Evolutionary conservation across 2,113 vertebrate species (phyloP).

Genomic region (Gallinago media): DNA sequence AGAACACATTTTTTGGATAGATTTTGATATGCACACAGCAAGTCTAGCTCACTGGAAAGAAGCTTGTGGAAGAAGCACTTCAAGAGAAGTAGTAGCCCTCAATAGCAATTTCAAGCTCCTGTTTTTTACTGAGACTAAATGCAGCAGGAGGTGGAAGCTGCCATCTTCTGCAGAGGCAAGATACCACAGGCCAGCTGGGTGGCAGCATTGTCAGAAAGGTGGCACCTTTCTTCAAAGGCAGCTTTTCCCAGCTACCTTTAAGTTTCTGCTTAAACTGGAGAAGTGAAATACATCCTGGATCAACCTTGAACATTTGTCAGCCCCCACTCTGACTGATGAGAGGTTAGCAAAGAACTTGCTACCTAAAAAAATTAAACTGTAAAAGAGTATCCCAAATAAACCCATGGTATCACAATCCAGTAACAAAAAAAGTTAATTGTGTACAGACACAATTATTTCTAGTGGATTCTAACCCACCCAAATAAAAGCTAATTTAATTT

Average conservation of each 20-base stretch:
- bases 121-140: neutral
- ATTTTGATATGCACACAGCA: neutral
- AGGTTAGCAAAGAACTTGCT: neutral
- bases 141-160: neutral
- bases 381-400: neutral
- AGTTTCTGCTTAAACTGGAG: neutral
- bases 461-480: neutral
- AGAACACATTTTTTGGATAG: fast-evolving
- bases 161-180: neutral
- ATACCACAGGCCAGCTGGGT: neutral
- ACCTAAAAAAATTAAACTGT: neutral
- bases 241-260: neutral
- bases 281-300: neutral
- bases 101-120: neutral
- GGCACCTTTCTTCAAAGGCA: neutral
- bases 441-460: neutral
- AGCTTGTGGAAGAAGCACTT: neutral
- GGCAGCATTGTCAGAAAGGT: neutral
- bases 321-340: neutral
- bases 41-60: neutral
- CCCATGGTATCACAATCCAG: neutral
- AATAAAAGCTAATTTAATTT: neutral
- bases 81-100: neutral
- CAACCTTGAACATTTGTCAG: neutral
- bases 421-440: neutral